These are phyloP conservation scores for Phalacrocorax pelagicus DNA, from an alignment of 2,113 vertebrate species.

Conservation along the genomic window DNA sequence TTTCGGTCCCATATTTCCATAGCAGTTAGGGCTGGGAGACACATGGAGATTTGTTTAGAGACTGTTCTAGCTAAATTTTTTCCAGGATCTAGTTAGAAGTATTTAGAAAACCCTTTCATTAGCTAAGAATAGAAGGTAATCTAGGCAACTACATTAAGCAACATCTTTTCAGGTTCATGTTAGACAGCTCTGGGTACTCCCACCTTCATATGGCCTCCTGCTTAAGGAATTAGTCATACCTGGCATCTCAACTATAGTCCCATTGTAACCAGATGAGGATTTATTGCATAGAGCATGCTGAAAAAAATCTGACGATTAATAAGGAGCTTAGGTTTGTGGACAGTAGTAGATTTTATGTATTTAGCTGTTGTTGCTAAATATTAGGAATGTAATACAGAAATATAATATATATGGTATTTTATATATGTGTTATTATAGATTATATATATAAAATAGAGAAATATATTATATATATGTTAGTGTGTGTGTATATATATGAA, in stretches of 20 bases:
- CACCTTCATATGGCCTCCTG: neutral
- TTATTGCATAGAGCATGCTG: neutral
- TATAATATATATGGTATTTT: neutral
- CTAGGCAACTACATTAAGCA: neutral
- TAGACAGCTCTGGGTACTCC: neutral
- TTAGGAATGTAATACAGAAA: neutral
- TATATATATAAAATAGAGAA: neutral
- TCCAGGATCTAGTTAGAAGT: neutral
- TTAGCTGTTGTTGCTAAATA: neutral
- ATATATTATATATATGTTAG: neutral
- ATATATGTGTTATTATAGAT: neutral
- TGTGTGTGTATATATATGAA: neutral
- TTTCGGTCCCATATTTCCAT: neutral
- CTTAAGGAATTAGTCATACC: neutral
- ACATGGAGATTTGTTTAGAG: neutral
- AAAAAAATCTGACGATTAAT: neutral
- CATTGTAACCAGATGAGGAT: neutral
- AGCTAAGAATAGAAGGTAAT: slow-evolving; percentile 3
- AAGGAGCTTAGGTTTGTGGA: neutral
- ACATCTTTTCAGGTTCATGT: neutral
- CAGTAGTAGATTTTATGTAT: neutral
- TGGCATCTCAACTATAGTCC: neutral
- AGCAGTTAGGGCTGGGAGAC: neutral
- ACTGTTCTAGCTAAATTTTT: neutral
- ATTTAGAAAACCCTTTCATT: neutral